phyloP scores from a whole-genome alignment of 1,140 invertebrate genomes.

The Meloidogyne exigua region DNA sequence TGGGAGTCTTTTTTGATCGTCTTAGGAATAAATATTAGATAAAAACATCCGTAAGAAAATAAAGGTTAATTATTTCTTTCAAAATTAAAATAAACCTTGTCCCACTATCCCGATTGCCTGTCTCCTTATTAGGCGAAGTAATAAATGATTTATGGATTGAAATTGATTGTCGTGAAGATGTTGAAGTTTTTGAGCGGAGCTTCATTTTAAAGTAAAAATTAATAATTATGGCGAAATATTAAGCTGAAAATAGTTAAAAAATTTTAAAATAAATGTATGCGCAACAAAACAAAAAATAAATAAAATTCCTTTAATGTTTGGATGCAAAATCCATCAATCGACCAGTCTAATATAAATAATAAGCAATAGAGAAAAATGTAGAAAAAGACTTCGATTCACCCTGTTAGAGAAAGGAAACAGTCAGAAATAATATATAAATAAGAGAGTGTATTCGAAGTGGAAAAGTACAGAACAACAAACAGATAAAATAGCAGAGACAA shows the following conservation, averaged over 20 bases:
- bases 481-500: neutral
- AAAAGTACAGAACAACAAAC: neutral
- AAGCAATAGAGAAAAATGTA: neutral
- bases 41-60: too few species aligned
- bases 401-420: neutral
- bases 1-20: too few species aligned
- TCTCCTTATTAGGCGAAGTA: neutral
- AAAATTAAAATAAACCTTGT: neutral
- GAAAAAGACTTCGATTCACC: neutral
- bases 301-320: neutral
- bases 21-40: too few species aligned
- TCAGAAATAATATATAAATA: neutral
- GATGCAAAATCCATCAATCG: neutral
- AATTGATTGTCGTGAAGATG: neutral
- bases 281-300: neutral
- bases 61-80: too few species aligned
- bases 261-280: neutral
- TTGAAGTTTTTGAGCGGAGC: neutral
- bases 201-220: neutral
- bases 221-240: neutral
- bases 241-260: neutral
- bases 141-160: neutral
- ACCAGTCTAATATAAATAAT: neutral
- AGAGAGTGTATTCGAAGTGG: neutral
- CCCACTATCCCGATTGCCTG: neutral